Base-by-base conservation (phyloP, 2,888 invertebrate species). In the Pterobdella sp. region DNA sequence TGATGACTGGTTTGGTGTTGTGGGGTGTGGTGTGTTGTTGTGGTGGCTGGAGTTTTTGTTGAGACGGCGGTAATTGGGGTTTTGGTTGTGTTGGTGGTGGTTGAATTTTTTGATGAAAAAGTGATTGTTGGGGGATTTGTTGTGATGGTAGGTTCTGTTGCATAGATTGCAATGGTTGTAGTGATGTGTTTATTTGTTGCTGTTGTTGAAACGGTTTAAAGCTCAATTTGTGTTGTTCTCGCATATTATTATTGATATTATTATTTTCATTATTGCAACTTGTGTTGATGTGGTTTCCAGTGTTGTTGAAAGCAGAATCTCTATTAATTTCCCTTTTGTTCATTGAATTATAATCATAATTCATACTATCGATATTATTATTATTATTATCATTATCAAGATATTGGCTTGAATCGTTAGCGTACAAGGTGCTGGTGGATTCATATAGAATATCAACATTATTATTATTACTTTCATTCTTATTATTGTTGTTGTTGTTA, bases 21-120 rank as follows among this genome's bases (percentile, higher is more conserved):
- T n/a, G n/a, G n/a, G n/a, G n/a, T n/a, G n/a, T n/a, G n/a, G n/a
- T n/a, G 18, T 7, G 60, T 56, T 35, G 66, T 22, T 73, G 68
- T n/a, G 22, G 18, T 34, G 29, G 68, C 34, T 36, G 68, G 4
- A 26, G 60, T 65, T 37, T 64, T 66, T 69, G 73, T 42, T 73
- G 29, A 7, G 68, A 37, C n/a, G 66, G 2, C n/a, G 34, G 1
- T 64, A 10, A 64, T n/a, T 26, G 64, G 29, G 14, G 10, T 36
- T 29, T 18, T 68, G 32, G 14, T 35, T 29, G n/a, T 10, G 10
- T 18, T 26, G 26, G 63, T 10, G 22, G 34, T 63, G 18, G 36
- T 0, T 1, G 63, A n/a, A 22, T 32, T 35, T 35, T 60, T 35
- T 52, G 71, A 2, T 63, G 63, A 7, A 34, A 32, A n/a, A n/a